These are phyloP conservation scores for Loxodonta africana DNA, from an alignment of 2,113 vertebrate species.

Conservation along the genomic window DNA sequence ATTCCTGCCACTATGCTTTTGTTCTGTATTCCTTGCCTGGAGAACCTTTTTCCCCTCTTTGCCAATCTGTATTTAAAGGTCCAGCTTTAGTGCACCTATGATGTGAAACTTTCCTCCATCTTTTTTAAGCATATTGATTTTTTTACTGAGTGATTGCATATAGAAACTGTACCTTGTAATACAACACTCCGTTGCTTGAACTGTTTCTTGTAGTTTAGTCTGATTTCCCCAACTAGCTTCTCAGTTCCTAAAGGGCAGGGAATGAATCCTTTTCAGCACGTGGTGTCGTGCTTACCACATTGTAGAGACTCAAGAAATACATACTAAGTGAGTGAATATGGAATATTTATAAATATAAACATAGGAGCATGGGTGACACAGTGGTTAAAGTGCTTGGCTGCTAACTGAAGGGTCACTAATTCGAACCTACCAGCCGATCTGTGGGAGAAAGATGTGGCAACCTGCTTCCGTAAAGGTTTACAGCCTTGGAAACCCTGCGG, in stretches of 20 bases:
- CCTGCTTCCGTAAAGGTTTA: too few relatives aligned
- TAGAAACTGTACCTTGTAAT: neutral
- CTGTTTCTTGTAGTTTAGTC: slow-evolving; percentile 23
- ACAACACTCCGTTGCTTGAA: slow-evolving; percentile 32
- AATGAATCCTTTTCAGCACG: neutral
- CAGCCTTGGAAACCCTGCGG: too few relatives aligned
- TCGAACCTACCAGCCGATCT: too few relatives aligned
- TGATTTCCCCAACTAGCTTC: slow-evolving; percentile 26
- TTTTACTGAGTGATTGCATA: neutral
- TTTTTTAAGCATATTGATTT: slow-evolving; percentile 4
- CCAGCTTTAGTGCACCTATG: slow-evolving; percentile 19
- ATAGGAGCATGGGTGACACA: too few relatives aligned
- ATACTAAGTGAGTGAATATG: neutral
- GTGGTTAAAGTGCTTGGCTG: too few relatives aligned
- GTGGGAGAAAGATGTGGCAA: too few relatives aligned
- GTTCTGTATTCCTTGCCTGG: neutral
- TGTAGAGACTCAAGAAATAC: slow-evolving; percentile 19
- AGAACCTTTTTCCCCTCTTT: neutral
- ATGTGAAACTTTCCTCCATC: neutral
- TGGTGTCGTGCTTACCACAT: neutral
- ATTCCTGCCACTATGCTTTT: neutral
- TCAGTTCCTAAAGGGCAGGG: neutral
- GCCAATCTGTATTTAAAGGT: neutral
- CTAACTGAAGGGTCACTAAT: too few relatives aligned
- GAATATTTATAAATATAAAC: neutral